Evolutionary conservation across 2,888 invertebrate genomes (phyloP).

Genomic region (Macrophya alboannulata): DNA sequence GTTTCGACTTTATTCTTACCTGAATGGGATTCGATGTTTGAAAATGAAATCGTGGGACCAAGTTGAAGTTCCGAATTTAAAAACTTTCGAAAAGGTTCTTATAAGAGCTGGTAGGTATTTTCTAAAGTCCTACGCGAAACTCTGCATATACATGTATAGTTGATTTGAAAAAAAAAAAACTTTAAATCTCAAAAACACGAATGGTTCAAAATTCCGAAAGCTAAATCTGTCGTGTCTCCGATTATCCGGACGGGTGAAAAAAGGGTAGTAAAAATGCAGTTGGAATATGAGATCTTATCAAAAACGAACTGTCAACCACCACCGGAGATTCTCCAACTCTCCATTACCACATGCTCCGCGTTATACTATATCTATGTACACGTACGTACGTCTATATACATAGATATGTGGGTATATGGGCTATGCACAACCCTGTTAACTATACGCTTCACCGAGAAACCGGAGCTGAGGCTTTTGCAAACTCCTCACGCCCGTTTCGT

Average conservation of each 20-base stretch:
- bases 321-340: neutral
- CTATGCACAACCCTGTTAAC: slow-evolving; percentile 70
- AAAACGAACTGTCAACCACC: slow-evolving; percentile 75
- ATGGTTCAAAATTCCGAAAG: too few relatives aligned
- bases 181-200: too few relatives aligned
- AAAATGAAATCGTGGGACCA: too few relatives aligned
- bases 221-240: too few relatives aligned
- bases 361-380: neutral
- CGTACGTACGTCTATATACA: slow-evolving; percentile 59
- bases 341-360: neutral
- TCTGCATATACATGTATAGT: too few relatives aligned
- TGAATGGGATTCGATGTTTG: neutral
- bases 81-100: too few relatives aligned
- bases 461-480: slow-evolving; percentile 71
- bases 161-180: too few relatives aligned
- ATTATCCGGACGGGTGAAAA: slow-evolving; percentile 59
- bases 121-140: too few relatives aligned
- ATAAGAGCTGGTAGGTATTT: too few relatives aligned
- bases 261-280: slow-evolving; percentile 67
- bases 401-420: slow-evolving; percentile 59
- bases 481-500: slow-evolving; percentile 73
- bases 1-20: neutral
- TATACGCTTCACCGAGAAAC: slow-evolving; percentile 71
- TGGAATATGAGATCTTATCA: slow-evolving; percentile 65
- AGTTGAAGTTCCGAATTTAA: too few relatives aligned